phyloP scores from a whole-genome alignment of 2,797 vertebrate genomes.

The Astyanax mexicanus region DNA sequence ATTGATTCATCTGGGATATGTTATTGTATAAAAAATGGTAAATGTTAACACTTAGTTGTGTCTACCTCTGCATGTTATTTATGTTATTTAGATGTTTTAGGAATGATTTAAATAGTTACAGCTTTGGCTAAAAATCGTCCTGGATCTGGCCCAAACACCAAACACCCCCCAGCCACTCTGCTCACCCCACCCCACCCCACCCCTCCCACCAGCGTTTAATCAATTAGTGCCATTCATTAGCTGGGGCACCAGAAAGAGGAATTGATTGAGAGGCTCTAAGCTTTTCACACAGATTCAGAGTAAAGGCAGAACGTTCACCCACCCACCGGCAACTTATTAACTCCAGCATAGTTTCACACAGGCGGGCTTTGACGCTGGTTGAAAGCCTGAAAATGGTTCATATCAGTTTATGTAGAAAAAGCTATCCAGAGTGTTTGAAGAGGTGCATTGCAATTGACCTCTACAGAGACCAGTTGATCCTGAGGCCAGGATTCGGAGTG shows the following conservation, averaged over 20 bases:
- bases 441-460: neutral
- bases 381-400: slow-evolving; percentile 3
- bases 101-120: neutral
- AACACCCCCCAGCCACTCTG: slow-evolving; percentile 61
- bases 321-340: slow-evolving; percentile 41
- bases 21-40: neutral
- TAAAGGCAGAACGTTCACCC: slow-evolving; percentile 58
- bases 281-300: slow-evolving; percentile 65
- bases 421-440: neutral
- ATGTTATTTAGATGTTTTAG: neutral
- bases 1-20: slow-evolving; percentile 29
- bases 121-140: slow-evolving; percentile 43
- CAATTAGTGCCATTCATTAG: slow-evolving; percentile 80
- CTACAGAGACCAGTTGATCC: neutral
- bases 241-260: slow-evolving; percentile 65
- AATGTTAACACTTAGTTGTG: neutral
- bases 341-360: neutral
- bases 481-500: neutral
- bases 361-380: neutral
- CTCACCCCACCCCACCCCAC: slow-evolving; percentile 71
- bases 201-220: slow-evolving; percentile 75
- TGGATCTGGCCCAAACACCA: slow-evolving; percentile 28
- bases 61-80: neutral
- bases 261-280: slow-evolving; percentile 71
- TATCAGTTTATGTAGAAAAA: neutral